Percentiles rank a stretch among this genome's conserved stretches.
phyloP scores from a whole-genome alignment of 2,797 vertebrate species.

The Pseudochromis fuscus region DNA sequence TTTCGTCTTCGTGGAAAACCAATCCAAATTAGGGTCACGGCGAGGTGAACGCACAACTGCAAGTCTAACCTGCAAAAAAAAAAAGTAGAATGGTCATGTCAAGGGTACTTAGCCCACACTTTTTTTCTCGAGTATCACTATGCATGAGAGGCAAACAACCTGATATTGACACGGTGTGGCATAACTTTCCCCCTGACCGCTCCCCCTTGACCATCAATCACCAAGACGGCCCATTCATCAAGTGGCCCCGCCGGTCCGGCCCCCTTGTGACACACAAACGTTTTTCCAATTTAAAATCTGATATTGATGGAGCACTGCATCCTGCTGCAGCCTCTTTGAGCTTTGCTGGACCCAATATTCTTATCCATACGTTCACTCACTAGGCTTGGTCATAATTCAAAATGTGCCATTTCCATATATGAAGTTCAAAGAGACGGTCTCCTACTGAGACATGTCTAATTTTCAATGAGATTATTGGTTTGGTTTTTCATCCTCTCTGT shows the following conservation, averaged over 20 bases:
- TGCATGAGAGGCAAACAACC: conserved; percentile 64
- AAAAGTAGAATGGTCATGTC: conserved; percentile 46
- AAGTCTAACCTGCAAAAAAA: conserved; percentile 33
- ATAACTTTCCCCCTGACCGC: conserved; percentile 69
- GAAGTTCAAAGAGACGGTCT: conserved; percentile 10
- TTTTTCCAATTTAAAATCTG: conserved; percentile 84
- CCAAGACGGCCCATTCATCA: conserved; percentile 77
- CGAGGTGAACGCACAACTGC: background rate
- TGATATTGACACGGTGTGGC: conserved; percentile 72
- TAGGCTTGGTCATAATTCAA: conserved; percentile 53
- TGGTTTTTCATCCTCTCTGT: background rate
- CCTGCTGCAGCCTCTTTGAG: conserved; percentile 61
- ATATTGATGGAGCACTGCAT: conserved; percentile 80
- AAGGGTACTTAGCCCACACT: conserved; percentile 48
- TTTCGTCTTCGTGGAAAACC: background rate
- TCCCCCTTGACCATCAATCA: conserved; percentile 80
- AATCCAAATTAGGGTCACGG: conserved; percentile 1
- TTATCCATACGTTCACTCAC: conserved; percentile 47
- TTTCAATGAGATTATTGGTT: too few species aligned
- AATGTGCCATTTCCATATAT: conserved; percentile 36
- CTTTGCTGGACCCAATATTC: conserved; percentile 49
- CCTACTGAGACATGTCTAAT: too few species aligned
- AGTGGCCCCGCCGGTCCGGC: conserved; percentile 56
- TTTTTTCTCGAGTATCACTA: conserved; percentile 39
- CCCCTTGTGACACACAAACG: conserved; percentile 75